Evolutionary conservation across 2,797 vertebrate species (phyloP).

Genomic region (Gallirallus australis): DNA sequence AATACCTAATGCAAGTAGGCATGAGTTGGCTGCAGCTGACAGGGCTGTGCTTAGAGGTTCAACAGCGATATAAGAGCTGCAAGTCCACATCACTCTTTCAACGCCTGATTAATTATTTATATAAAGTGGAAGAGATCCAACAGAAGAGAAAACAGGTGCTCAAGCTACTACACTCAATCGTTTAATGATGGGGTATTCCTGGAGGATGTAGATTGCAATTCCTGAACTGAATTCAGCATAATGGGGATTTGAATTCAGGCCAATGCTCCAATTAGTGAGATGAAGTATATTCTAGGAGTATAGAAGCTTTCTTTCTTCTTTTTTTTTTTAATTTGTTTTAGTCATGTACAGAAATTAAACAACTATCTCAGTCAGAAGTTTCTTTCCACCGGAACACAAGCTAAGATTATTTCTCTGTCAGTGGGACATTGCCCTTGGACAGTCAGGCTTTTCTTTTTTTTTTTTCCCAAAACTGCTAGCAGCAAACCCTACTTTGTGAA

Average conservation of each 20-base stretch:
- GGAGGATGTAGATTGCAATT: background rate
- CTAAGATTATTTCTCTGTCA: background rate
- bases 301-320: background rate
- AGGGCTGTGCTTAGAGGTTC: background rate
- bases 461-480: background rate
- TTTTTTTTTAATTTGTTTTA: background rate
- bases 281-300: background rate
- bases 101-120: conserved; percentile 26
- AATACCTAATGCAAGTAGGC: background rate
- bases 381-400: background rate
- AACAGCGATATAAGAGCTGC: background rate
- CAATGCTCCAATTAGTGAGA: background rate
- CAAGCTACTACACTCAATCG: background rate
- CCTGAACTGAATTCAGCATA: background rate
- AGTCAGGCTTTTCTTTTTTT: background rate
- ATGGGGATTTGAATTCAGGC: conserved; percentile 11
- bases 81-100: background rate
- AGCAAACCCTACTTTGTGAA: background rate
- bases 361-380: background rate
- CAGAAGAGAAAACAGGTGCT: background rate
- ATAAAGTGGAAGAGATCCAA: background rate
- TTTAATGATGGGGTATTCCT: conserved; percentile 14
- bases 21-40: background rate
- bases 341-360: background rate
- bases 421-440: background rate